A percentile compares a stretch with the other conserved stretches of the same genome.
Conservation (phyloP, 2,797 vertebrate genomes). For the Pygocentrus nattereri region DNA sequence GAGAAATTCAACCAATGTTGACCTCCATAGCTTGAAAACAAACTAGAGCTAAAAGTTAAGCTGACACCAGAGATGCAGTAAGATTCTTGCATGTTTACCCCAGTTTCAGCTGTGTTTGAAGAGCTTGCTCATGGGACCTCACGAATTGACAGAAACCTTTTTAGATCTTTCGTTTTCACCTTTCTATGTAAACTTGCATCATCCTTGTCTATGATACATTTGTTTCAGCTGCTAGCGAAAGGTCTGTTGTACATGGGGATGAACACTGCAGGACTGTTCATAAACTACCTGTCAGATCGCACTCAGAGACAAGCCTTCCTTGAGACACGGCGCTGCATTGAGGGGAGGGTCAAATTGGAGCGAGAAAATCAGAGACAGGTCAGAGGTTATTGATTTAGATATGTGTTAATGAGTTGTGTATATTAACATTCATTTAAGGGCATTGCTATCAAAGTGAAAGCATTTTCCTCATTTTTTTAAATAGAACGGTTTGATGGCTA, state of each 20-base stretch:
- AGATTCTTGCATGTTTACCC: too few relatives aligned
- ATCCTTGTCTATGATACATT: not conserved
- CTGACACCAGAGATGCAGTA: too few relatives aligned
- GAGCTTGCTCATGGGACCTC: not conserved
- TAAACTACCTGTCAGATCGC: conserved; percentile 81
- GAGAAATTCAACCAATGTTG: not conserved
- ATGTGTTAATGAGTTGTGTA: not conserved
- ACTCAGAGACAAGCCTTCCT: conserved; percentile 81
- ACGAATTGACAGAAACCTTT: not conserved
- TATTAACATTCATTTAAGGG: not conserved
- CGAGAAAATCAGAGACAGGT: conserved; percentile 84
- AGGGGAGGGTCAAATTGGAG: conserved; percentile 79
- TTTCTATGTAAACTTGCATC: not conserved
- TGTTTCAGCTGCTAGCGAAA: conserved; percentile 76
- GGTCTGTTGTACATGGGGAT: conserved; percentile 78
- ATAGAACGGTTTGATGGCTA: too few relatives aligned
- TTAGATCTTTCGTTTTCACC: not conserved
- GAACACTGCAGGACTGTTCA: conserved; percentile 83
- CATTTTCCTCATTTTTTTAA: too few relatives aligned
- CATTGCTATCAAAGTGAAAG: too few relatives aligned
- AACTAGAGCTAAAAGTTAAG: too few relatives aligned
- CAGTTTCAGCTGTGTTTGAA: not conserved
- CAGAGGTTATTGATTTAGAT: conserved; percentile 1
- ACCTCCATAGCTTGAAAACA: not conserved
- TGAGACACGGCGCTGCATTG: conserved; percentile 80